phyloP scores from a whole-genome alignment of 2,797 vertebrate genomes.

The Phyllotis vaccarum region DNA sequence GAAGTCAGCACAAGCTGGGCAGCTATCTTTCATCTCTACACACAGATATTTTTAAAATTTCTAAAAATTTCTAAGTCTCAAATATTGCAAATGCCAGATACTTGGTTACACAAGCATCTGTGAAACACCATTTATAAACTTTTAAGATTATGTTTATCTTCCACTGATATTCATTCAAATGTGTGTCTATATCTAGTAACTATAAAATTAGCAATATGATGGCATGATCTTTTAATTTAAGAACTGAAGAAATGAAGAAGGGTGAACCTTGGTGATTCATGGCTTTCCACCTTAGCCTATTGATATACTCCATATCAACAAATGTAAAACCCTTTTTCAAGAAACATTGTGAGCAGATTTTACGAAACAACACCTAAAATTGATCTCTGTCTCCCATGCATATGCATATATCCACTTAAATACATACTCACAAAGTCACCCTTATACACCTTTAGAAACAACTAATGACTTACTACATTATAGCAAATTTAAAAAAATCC shows the following conservation, averaged over 20 bases:
- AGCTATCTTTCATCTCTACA: background rate
- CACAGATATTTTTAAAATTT: background rate
- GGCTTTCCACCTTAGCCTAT: rapidly evolving
- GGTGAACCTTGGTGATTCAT: background rate
- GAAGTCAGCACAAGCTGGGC: background rate
- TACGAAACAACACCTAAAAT: background rate
- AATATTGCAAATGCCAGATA: background rate
- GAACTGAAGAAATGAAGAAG: background rate
- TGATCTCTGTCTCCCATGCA: background rate
- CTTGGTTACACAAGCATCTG: background rate
- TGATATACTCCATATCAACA: background rate
- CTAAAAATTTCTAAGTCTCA: too few relatives aligned
- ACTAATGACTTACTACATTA: background rate
- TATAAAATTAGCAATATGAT: background rate
- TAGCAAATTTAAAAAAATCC: background rate
- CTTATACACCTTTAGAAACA: background rate
- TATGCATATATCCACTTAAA: background rate
- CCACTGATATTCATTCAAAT: background rate
- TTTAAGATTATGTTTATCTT: background rate
- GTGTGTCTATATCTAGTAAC: background rate
- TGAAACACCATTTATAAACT: background rate
- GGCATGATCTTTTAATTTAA: background rate
- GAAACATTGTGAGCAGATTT: background rate
- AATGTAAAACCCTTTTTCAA: background rate
- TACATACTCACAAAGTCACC: background rate